Percentiles rank a stretch among this genome's conserved stretches.
phyloP scores from a whole-genome alignment of 2,113 vertebrate genomes.

The Bambusicola thoracicus region DNA sequence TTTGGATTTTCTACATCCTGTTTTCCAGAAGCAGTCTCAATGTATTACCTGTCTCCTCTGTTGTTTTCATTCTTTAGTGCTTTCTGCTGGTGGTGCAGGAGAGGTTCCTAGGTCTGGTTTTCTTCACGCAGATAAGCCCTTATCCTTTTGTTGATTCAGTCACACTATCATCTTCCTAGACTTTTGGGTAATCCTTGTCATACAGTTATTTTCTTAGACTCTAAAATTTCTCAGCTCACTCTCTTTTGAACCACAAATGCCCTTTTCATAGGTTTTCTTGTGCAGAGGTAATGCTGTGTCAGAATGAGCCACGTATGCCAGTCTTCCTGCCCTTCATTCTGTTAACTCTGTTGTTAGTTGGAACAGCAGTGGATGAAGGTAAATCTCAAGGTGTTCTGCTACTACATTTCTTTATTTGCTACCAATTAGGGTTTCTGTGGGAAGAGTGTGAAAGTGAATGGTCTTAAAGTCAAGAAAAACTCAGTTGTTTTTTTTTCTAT shows the following conservation, averaged over 20 bases:
- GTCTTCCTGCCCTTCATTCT: background rate
- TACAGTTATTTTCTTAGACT: background rate
- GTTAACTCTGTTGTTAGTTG: background rate
- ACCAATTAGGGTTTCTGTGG: background rate
- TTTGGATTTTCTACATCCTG: background rate
- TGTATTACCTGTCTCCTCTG: background rate
- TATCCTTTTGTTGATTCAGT: background rate
- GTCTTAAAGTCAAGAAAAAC: background rate
- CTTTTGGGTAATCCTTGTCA: background rate
- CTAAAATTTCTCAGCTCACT: background rate
- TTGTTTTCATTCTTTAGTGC: background rate
- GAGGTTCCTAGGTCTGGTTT: background rate
- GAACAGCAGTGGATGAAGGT: background rate
- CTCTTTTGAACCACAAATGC: background rate
- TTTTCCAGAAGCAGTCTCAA: background rate
- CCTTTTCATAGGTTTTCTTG: background rate
- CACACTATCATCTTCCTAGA: background rate
- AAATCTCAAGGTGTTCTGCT: background rate
- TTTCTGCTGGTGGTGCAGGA: background rate
- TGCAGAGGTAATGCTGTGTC: background rate
- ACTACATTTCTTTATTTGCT: background rate
- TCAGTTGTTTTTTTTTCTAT: background rate
- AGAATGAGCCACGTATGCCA: background rate
- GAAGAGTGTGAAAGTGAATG: background rate
- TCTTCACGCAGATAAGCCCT: background rate